Base-by-base conservation (phyloP, 2,888 invertebrate species). In the Podotricha telesiphe region DNA sequence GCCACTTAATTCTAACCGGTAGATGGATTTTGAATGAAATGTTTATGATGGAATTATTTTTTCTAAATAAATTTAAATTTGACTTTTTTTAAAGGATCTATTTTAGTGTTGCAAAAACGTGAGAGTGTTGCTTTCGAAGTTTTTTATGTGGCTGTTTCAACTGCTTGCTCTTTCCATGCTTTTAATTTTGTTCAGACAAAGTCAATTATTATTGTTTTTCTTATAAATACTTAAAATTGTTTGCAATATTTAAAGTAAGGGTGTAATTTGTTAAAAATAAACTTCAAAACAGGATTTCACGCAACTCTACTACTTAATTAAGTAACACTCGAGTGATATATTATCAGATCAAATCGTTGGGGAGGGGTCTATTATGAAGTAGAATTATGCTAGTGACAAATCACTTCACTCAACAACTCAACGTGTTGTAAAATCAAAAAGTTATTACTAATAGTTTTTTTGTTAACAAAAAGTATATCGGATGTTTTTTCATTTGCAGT, bases 1-100 rank as follows among this genome's bases (percentile, higher is more conserved):
- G 77, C 82, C 82, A 85, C 86, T 84, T 85, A 85, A 84, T 83
- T 85, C 79, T 69, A 78, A 81, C 73, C 82, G 84, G 82, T 83
- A 80, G 80, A 81, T 82, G 77, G 78, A 78, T 79, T 83, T 82
- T 79, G 77, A 82, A 86, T 83, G 74, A 69, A 74, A 74, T 80
- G 82, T 81, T 82, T 82, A 73, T 74, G 79, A 78, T 80, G 68
- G 72, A 77, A 76, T 75, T 72, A 72, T 75, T 80, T 81, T 82
- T 82, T 81, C 74, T 63, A 69, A 47, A 40, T 65, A 28, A 51
- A 37, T 62, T 48, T 64, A 34, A 51, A 17, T 66, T 76, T 64
- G 42, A 51, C 20, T 40, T 74, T 76, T 77, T 80, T 69, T 48
- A 28, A 28, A 45, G 70, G 56, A 62, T 69, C 45, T 37, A 10